A percentile compares a stretch with the other conserved stretches of the same genome.
phyloP scores from a whole-genome alignment of 1,140 invertebrate species.

The Himalopsyche phryganea region DNA sequence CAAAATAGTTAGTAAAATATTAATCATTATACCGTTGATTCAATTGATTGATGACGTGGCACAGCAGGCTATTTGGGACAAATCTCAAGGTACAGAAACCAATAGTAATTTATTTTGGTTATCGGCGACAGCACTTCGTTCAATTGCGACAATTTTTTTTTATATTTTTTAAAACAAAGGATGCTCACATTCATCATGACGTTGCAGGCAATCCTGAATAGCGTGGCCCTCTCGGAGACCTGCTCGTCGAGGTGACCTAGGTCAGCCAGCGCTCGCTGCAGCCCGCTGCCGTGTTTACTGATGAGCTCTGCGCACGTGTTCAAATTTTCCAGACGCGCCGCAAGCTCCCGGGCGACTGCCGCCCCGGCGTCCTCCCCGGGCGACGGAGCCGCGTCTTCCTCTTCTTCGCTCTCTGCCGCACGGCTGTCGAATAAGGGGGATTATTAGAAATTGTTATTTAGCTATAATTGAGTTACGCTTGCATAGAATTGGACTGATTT shows the following conservation, averaged over 20 bases:
- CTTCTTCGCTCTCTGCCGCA: slow-evolving; percentile 73
- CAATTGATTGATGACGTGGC: too few relatives aligned
- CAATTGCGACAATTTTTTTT: too few relatives aligned
- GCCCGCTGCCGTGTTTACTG: slow-evolving; percentile 76
- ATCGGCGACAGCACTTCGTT: too few relatives aligned
- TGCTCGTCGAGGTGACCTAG: slow-evolving; percentile 72
- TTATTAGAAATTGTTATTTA: too few relatives aligned
- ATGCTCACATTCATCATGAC: slow-evolving; percentile 92
- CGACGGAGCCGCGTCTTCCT: slow-evolving; percentile 45
- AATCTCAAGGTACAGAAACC: too few relatives aligned
- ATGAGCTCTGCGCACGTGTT: slow-evolving; percentile 89
- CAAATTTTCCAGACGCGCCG: slow-evolving; percentile 71
- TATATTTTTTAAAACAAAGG: too few relatives aligned
- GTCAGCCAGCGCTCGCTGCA: slow-evolving; percentile 82
- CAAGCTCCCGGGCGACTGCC: slow-evolving; percentile 58
- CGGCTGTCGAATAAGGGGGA: slow-evolving; percentile 48
- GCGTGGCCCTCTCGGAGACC: slow-evolving; percentile 84
- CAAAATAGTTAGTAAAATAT: too few relatives aligned
- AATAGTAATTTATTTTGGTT: too few relatives aligned
- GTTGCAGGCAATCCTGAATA: slow-evolving; percentile 91
- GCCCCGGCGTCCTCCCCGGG: slow-evolving; percentile 55
- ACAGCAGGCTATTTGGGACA: too few relatives aligned
- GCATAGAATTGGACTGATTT: too few relatives aligned
- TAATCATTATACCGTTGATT: too few relatives aligned
- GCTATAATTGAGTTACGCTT: too few relatives aligned